Evolutionary conservation across 2,888 invertebrate genomes (phyloP), one percentile per base, ranked within the genome.

Genomic region (Cheilosia impressa): DNA sequence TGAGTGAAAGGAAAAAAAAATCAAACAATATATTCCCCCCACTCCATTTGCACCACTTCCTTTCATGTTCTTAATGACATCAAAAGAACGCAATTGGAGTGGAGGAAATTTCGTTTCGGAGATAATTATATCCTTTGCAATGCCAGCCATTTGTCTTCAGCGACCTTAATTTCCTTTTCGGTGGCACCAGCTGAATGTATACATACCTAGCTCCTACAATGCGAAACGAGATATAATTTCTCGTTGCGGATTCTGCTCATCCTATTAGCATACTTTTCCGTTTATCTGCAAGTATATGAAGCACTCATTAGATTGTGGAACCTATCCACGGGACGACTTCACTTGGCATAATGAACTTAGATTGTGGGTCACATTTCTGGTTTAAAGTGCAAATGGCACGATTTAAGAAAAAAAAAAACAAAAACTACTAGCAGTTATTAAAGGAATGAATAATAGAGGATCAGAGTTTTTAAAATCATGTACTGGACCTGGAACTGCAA

Each of bases 101-200:
- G 34, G 10, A 65, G 38, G 17, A 7, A 60, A 43, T 43, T 45
- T 45, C 27, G 7, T 60, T 60, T 43, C 43, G 31, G 50, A 65
- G 19, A 65, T 65, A 65, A 65, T 65, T 65, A 55, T 43, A 45
- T 45, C 55, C 45, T 68, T 68, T 53, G 55, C 34, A 41, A 55
- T 43, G 53, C 15, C 24, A 55, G 55, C 41, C 41, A 68, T 55
- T 55, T 55, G 43, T 57, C 43, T 43, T 38, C 24, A 13, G 22
- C 31, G 55, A 57, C 68, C 55, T 55, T 57, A 66, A 45, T 68
- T 43, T 68, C 31, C 19, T 57, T 45, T 31, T 47, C 47, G 19
- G 57, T 47, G 69, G 47, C 53, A 38, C n/a, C 22, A 65, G 50
- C 45, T 31, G 63, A 34, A 34, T 63, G 17, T 3, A 34, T 1